These are phyloP conservation scores for Drosophila takahashii DNA, from an alignment of 1,140 invertebrate species.

Conservation along the genomic window DNA sequence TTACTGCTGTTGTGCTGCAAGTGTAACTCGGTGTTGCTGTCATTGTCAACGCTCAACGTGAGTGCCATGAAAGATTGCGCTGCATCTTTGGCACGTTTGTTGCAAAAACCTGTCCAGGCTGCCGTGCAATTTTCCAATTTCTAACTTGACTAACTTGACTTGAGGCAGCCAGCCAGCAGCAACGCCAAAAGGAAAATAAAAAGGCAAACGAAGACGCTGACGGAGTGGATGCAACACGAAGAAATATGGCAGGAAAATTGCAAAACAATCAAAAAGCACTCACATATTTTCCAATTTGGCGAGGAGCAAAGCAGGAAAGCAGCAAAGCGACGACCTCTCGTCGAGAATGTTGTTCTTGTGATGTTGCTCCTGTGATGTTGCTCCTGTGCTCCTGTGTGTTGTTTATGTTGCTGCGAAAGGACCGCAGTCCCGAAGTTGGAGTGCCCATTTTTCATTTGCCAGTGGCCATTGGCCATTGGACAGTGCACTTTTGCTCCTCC, in stretches of 20 bases:
- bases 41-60: constrained; percentile 57
- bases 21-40: constrained; percentile 26
- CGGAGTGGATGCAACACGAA: constrained; percentile 33
- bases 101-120: constrained; percentile 35
- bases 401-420: constrained; percentile 19
- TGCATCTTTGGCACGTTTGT: constrained; percentile 63
- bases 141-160: constrained; percentile 63
- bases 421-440: constrained; percentile 22
- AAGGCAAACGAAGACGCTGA: constrained; percentile 15
- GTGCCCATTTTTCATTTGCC: constrained; percentile 54
- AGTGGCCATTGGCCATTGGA: constrained; percentile 24
- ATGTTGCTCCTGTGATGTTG: not conserved
- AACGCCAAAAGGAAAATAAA: constrained; percentile 29
- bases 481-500: constrained; percentile 14
- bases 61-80: constrained; percentile 59
- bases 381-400: constrained; percentile 4
- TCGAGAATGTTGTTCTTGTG: constrained; percentile 1
- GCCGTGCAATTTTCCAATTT: constrained; percentile 77
- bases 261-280: constrained; percentile 63
- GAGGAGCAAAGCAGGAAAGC: constrained; percentile 18
- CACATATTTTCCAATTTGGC: constrained; percentile 81
- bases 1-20: constrained; percentile 22
- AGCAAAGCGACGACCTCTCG: constrained; percentile 4
- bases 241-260: constrained; percentile 73
- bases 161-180: constrained; percentile 14